Base-by-base conservation (phyloP, 2,113 vertebrate species). In the Globicephala melas region DNA sequence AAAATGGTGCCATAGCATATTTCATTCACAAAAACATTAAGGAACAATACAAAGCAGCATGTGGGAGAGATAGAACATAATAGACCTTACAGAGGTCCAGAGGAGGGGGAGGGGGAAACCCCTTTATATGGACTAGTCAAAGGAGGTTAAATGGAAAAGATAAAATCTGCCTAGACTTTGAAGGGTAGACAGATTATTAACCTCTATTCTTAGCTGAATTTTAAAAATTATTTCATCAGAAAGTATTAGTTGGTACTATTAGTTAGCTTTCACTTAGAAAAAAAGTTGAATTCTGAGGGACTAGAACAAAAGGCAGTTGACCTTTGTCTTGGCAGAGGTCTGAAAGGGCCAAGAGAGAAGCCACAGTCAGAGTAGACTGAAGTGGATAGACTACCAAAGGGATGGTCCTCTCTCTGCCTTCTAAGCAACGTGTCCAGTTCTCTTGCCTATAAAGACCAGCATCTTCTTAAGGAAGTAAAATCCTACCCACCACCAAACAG, bases 361-460 rank as follows among this genome's bases (percentile, higher is more conserved):
- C 26, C 80, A 82, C 0, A 33, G 6, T 25, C 23, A 94, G 28
- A 73, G 21, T 0, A 68, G 38, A 12, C 5, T 14, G 13, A 71
- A 50, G 14, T 17, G 8, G 1, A 1, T 28, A 3, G 11, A 55
- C 13, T 58, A 10, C 1, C 13, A 41, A 13, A 53, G 0, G 6
- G 6, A 90, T 8, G 18, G 21, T 28, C 47, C 60, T 89, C 23
- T 84, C 2, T 79, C 41, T 67, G 47, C 0, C 9, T 47, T 33
- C 12, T 33, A 14, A 7, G 5, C 3, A 28, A 31, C 0, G 7
- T 0, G 1, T 21, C 14, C 31, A 28, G 0, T 63, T 81, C 21
- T 74, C 50, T 87, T 17, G 7, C 5, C 12, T 67, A 2, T 41
- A 4, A 87, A 33, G 18, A 12, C 4, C 10, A 82, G 6, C 1